These are phyloP conservation scores for Muntiacus reevesi DNA, from an alignment of 2,113 vertebrate genomes.

Conservation along the genomic window DNA sequence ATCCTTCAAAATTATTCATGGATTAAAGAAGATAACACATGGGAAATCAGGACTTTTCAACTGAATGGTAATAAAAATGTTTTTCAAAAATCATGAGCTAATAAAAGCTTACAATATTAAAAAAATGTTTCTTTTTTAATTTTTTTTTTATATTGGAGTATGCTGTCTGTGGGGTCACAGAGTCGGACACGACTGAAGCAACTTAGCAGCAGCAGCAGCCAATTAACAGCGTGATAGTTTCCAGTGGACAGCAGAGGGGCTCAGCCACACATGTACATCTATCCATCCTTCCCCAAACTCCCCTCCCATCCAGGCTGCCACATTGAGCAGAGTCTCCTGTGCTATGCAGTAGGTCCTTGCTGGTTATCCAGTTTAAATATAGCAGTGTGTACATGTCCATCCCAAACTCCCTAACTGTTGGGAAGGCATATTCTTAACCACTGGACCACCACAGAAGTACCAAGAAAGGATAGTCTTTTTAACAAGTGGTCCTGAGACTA, in stretches of 20 bases:
- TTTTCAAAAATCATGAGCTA: not conserved
- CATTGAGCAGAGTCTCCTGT: not conserved
- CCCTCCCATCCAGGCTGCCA: not conserved
- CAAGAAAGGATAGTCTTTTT: not conserved
- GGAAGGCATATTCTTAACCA: not conserved
- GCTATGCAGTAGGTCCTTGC: not conserved
- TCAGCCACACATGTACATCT: not conserved
- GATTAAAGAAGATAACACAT: not conserved
- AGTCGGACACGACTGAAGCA: too few species aligned
- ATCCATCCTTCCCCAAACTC: not conserved
- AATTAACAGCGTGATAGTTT: not conserved
- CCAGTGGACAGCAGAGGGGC: not conserved
- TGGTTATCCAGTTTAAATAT: not conserved
- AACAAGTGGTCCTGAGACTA: not conserved
- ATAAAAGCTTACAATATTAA: not conserved
- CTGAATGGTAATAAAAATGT: not conserved
- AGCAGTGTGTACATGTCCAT: not conserved
- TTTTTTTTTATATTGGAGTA: not conserved
- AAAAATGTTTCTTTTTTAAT: not conserved
- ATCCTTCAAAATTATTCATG: not conserved
- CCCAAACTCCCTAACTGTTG: not conserved
- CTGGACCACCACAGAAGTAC: not conserved
- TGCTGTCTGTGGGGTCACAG: too few species aligned
- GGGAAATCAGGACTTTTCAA: not conserved
- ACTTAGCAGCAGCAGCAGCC: not conserved